Conservation (phyloP, 2,113 vertebrate genomes). For the Sorex fumeus region DNA sequence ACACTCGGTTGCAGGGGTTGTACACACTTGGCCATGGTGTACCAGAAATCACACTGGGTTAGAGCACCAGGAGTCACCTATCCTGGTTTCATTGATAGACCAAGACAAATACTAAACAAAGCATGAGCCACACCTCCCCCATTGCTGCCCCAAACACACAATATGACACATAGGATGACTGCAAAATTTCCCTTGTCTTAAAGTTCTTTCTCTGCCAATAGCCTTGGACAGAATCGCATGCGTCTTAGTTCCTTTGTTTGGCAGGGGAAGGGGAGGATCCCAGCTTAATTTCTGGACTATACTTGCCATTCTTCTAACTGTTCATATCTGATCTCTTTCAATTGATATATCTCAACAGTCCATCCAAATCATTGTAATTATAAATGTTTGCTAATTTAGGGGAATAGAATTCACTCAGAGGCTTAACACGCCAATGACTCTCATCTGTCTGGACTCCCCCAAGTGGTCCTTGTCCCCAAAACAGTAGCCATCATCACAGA, state of each 20-base stretch:
- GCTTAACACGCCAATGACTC: not conserved
- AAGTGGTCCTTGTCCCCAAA: not conserved
- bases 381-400: not conserved
- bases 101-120: conserved; percentile 3
- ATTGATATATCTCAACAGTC: not conserved
- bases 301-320: not conserved
- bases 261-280: not conserved
- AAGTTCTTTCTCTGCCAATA: not conserved
- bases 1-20: no score
- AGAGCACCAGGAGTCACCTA: not conserved
- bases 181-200: not conserved
- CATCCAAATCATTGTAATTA: not conserved
- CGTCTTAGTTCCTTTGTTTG: not conserved
- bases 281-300: not conserved
- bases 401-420: not conserved
- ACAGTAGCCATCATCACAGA: not conserved
- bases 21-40: no score
- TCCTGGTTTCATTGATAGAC: not conserved
- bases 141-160: no score
- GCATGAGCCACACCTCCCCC: not conserved
- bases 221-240: not conserved
- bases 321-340: not conserved
- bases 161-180: no score
- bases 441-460: not conserved
- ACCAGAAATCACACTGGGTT: no score